Conservation (phyloP, 2,113 vertebrate genomes). For the Calyptommatus sinebrachiatus region DNA sequence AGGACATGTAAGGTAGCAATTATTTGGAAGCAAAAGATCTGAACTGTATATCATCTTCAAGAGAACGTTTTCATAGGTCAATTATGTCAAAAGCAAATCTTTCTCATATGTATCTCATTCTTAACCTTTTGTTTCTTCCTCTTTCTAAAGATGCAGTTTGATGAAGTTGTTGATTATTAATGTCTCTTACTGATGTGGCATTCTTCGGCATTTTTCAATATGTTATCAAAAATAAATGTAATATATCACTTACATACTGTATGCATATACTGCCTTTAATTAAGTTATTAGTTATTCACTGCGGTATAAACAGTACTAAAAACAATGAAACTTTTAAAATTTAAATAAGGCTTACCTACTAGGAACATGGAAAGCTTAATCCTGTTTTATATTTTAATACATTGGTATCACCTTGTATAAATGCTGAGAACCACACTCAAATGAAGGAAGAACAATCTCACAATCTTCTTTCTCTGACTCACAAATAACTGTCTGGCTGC, state of each 20-base stretch:
- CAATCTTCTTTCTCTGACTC: not conserved
- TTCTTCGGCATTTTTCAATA: slow-evolving; percentile 14
- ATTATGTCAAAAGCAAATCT: slow-evolving; percentile 70
- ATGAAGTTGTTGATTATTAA: slow-evolving; percentile 46
- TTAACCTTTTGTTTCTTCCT: slow-evolving; percentile 60
- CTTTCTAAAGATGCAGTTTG: slow-evolving; percentile 57
- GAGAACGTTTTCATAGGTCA: slow-evolving; percentile 75
- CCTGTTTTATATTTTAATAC: not conserved
- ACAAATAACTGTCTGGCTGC: not conserved
- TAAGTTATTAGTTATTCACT: not conserved
- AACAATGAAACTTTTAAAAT: not conserved
- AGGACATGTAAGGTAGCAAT: slow-evolving; percentile 73
- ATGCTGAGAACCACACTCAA: not conserved
- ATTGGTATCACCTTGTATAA: not conserved
- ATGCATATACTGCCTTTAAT: not conserved
- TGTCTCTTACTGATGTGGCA: slow-evolving; percentile 6
- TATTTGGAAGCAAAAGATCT: slow-evolving; percentile 73
- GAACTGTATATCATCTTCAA: slow-evolving; percentile 69
- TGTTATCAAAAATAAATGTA: too few species aligned
- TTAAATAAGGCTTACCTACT: not conserved
- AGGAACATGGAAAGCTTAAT: not conserved
- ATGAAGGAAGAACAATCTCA: not conserved
- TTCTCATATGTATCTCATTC: slow-evolving; percentile 58
- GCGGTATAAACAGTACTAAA: not conserved
- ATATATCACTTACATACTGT: slow-evolving; percentile 21